phyloP scores from a whole-genome alignment of 2,888 invertebrate species.

The Xanthorhoe spadicearia region DNA sequence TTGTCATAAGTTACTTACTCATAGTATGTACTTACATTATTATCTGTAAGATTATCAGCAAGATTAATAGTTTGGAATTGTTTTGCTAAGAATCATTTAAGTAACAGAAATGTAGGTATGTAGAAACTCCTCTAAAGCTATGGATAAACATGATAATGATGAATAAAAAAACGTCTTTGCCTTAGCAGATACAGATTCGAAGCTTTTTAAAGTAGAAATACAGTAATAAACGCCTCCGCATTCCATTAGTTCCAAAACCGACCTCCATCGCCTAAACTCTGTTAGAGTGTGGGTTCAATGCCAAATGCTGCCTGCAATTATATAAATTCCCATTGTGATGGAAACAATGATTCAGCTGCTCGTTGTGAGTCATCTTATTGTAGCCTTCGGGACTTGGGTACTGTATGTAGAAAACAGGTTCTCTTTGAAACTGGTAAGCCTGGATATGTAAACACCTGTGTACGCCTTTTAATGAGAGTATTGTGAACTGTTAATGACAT shows the following conservation, averaged over 20 bases:
- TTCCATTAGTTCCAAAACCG: conserved; percentile 2
- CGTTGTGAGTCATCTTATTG: conserved; percentile 64
- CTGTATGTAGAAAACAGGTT: conserved; percentile 6
- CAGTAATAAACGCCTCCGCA: conserved; percentile 8
- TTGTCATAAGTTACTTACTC: too few species aligned
- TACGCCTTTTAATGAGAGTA: neutral
- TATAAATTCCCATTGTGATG: conserved; percentile 61
- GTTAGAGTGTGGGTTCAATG: conserved; percentile 39
- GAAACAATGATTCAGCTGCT: conserved; percentile 74
- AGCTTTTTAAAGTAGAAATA: neutral
- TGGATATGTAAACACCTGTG: neutral
- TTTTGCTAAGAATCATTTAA: too few species aligned
- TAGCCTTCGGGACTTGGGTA: conserved; percentile 36
- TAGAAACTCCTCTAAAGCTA: too few species aligned
- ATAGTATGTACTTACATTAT: too few species aligned
- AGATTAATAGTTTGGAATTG: too few species aligned
- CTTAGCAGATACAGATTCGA: neutral
- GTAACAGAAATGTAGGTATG: too few species aligned
- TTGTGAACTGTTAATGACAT: neutral
- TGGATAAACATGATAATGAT: too few species aligned
- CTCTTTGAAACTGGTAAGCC: neutral
- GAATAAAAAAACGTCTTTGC: too few species aligned
- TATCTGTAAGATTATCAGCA: too few species aligned
- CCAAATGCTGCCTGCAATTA: conserved; percentile 45
- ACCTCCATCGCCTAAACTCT: conserved; percentile 6